phyloP scores from a whole-genome alignment of 2,888 invertebrate species.

The Agelastica alni region DNA sequence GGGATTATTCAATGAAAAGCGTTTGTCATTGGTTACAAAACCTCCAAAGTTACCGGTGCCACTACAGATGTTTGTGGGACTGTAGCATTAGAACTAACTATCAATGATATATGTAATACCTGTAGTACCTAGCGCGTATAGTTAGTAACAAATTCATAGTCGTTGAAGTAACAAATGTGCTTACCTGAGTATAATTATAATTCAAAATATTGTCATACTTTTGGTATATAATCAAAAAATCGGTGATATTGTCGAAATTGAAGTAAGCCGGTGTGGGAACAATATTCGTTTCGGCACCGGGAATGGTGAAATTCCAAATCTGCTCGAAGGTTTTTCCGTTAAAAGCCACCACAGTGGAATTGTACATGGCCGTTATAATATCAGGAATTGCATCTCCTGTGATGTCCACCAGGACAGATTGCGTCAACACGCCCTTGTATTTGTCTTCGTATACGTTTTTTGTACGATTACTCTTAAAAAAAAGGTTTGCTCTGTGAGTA shows the following conservation, averaged over 20 bases:
- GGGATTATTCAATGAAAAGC: too few relatives aligned
- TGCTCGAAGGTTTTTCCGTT: slow-evolving; percentile 68
- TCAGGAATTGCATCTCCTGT: slow-evolving; percentile 73
- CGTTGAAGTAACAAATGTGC: too few relatives aligned
- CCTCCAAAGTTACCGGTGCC: too few relatives aligned
- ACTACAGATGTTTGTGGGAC: too few relatives aligned
- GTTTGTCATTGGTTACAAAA: too few relatives aligned
- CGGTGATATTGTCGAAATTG: slow-evolving; percentile 75
- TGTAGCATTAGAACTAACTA: too few relatives aligned
- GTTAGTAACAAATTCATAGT: too few relatives aligned
- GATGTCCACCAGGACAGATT: slow-evolving; percentile 71
- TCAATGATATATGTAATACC: too few relatives aligned
- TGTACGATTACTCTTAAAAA: too few relatives aligned
- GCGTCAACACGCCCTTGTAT: slow-evolving; percentile 69
- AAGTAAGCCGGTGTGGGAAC: slow-evolving; percentile 79
- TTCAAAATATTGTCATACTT: slow-evolving; percentile 47
- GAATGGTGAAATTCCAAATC: slow-evolving; percentile 75
- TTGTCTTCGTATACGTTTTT: slow-evolving; percentile 62
- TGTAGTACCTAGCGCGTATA: too few relatives aligned
- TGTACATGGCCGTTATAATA: slow-evolving; percentile 73
- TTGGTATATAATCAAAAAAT: slow-evolving; percentile 73
- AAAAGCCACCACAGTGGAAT: slow-evolving; percentile 72
- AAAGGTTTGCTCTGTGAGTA: too few relatives aligned
- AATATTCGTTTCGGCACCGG: slow-evolving; percentile 70
- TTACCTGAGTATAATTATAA: slow-evolving; percentile 67